Percentiles rank a stretch among this genome's conserved stretches.
These are phyloP conservation scores for Pyrrhia umbra DNA, from an alignment of 2,888 invertebrate species.

Conservation along the genomic window DNA sequence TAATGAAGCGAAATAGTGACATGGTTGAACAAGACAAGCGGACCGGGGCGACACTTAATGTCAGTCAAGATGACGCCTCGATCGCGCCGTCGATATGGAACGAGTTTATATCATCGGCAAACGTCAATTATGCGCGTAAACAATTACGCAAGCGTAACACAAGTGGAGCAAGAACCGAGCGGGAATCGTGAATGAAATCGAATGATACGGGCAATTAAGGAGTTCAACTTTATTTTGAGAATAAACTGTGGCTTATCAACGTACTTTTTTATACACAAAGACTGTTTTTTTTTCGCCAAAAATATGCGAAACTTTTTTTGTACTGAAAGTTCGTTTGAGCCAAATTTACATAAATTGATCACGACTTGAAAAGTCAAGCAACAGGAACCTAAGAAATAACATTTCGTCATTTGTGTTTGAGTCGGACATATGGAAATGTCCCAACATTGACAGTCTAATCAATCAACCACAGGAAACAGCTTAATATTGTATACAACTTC, in stretches of 20 bases:
- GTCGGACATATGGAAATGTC: constrained; percentile 40
- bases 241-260: constrained; percentile 16
- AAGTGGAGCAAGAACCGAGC: constrained; percentile 59
- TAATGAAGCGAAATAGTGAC: constrained; percentile 70
- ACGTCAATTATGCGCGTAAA: constrained; percentile 76
- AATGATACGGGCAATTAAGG: constrained; percentile 62
- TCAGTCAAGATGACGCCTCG: constrained; percentile 72
- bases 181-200: constrained; percentile 63
- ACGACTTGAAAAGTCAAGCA: constrained; percentile 21
- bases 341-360: constrained; percentile 13
- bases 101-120: constrained; percentile 72
- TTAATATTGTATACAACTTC: constrained; percentile 20
- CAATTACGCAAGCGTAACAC: constrained; percentile 72
- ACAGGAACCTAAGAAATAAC: constrained; percentile 26
- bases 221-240: constrained; percentile 25
- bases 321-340: background rate
- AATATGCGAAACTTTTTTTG: background rate
- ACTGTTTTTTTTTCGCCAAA: no score
- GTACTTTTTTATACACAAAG: no score
- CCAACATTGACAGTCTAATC: constrained; percentile 49
- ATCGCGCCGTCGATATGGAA: constrained; percentile 68
- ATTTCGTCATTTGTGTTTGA: constrained; percentile 37
- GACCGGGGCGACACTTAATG: constrained; percentile 66
- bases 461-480: constrained; percentile 49
- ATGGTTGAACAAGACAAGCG: constrained; percentile 60